Conservation (phyloP, 1,140 invertebrate species). For the Ceratoteleas bidentatus region DNA sequence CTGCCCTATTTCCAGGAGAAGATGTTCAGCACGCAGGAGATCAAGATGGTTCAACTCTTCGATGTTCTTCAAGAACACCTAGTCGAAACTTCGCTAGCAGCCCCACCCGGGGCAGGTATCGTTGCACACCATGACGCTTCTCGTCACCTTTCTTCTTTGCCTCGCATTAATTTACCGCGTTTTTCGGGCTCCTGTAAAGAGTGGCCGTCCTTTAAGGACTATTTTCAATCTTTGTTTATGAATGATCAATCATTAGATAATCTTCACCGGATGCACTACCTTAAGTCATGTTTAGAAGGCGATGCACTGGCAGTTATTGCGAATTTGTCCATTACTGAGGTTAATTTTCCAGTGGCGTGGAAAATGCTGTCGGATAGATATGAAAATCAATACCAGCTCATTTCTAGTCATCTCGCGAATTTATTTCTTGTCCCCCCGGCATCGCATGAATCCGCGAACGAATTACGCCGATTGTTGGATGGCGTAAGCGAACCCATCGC, state of each 20-base stretch:
- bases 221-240: constrained; percentile 1
- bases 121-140: too few relatives aligned
- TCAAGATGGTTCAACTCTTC: not conserved
- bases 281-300: not conserved
- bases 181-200: not conserved
- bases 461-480: not conserved
- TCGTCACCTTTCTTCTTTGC: too few relatives aligned
- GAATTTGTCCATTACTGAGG: not conserved
- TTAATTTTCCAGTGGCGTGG: not conserved
- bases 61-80: not conserved
- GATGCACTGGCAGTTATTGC: not conserved
- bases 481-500: too few relatives aligned
- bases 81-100: not conserved
- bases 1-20: constrained; percentile 3
- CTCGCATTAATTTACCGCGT: too few relatives aligned
- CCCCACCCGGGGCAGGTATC: not conserved
- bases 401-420: not conserved
- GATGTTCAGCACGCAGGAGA: not conserved
- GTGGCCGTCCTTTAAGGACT: constrained; percentile 2
- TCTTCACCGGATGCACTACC: not conserved
- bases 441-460: not conserved
- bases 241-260: not conserved
- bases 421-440: not conserved
- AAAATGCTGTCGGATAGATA: not conserved
- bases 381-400: not conserved